Conservation (phyloP, 2,797 vertebrate genomes). For the Muscicapa striata region DNA sequence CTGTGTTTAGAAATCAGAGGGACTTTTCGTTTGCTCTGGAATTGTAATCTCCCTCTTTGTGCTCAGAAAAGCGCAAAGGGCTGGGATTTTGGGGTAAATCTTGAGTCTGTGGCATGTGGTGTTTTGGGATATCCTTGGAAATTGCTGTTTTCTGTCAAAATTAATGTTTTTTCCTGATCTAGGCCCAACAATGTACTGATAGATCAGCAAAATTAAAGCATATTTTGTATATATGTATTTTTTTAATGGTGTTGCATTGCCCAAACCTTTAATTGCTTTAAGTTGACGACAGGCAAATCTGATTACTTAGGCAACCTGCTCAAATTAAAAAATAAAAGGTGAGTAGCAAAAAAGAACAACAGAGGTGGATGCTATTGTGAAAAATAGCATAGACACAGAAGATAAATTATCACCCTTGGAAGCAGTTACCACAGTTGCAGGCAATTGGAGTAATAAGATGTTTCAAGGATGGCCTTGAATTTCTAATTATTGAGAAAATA, state of each 20-base stretch:
- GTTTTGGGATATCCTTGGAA: neutral
- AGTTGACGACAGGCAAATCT: neutral
- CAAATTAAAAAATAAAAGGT: neutral
- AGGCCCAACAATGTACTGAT: neutral
- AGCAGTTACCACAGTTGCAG: neutral
- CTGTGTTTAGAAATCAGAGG: neutral
- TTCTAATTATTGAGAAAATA: neutral
- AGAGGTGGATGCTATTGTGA: neutral
- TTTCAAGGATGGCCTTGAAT: neutral
- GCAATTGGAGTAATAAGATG: slow-evolving; percentile 5
- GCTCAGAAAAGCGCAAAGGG: neutral
- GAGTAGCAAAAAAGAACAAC: neutral
- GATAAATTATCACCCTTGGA: neutral
- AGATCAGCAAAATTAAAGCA: neutral
- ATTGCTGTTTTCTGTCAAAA: neutral
- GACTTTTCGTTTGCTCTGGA: neutral
- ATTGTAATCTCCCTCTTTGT: neutral
- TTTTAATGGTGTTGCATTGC: neutral
- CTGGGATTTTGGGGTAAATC: neutral
- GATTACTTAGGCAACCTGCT: neutral
- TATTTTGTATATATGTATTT: too few species aligned
- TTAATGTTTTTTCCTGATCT: neutral
- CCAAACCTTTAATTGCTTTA: neutral
- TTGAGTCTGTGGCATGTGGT: neutral
- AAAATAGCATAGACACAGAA: neutral